Evolutionary conservation across 1,140 invertebrate genomes (phyloP).

Genomic region (Bombus affinis): DNA sequence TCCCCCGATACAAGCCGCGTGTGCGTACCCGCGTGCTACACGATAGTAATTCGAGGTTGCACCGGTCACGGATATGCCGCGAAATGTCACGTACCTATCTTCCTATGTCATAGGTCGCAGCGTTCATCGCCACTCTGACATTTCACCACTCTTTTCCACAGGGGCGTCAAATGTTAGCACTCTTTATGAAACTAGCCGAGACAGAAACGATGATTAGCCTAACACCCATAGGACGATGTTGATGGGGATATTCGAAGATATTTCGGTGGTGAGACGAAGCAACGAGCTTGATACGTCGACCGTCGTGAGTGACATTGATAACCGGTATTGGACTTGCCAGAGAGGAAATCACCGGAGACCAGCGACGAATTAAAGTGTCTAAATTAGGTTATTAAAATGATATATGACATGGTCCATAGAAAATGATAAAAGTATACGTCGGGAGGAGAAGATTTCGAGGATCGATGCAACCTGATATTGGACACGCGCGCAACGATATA

Average conservation of each 20-base stretch:
- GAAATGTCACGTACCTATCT: slow-evolving; percentile 73
- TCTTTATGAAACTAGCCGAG: slow-evolving; percentile 34
- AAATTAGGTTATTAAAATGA: background rate
- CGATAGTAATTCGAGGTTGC: slow-evolving; percentile 70
- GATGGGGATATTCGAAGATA: background rate
- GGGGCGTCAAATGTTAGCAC: slow-evolving; percentile 55
- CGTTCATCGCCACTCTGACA: slow-evolving; percentile 67
- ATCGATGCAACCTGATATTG: no score
- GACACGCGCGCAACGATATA: no score
- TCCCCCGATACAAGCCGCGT: slow-evolving; percentile 38
- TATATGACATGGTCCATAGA: no score
- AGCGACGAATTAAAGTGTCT: background rate
- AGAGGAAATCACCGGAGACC: background rate
- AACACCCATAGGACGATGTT: slow-evolving; percentile 19
- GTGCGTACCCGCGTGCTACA: slow-evolving; percentile 30
- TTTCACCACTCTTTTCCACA: slow-evolving; percentile 44
- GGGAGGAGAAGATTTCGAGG: no score
- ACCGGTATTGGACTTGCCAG: background rate
- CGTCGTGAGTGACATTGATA: background rate
- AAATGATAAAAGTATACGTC: no score
- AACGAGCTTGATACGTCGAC: background rate
- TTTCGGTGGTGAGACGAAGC: background rate
- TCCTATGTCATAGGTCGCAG: slow-evolving; percentile 61
- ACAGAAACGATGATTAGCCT: slow-evolving; percentile 31
- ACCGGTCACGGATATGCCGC: slow-evolving; percentile 66